Percentiles rank a stretch among this genome's conserved stretches.
phyloP scores from a whole-genome alignment of 2,113 vertebrate species.

The Chunga burmeisteri region DNA sequence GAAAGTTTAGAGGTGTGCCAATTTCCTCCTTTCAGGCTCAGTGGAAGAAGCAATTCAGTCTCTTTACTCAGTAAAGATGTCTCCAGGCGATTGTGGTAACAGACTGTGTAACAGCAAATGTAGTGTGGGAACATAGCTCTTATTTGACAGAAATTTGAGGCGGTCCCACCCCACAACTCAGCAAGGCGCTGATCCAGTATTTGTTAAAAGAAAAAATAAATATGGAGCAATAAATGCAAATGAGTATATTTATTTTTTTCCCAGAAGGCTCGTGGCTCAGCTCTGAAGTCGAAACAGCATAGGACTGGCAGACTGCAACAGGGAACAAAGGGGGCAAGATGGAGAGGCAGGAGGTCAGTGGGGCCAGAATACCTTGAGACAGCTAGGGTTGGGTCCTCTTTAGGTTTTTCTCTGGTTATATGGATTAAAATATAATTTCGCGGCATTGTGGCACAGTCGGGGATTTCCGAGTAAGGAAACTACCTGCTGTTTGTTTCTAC shows the following conservation, averaged over 20 bases:
- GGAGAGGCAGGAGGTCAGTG: neutral
- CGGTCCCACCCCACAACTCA: neutral
- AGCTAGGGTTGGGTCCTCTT: neutral
- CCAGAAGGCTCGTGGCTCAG: neutral
- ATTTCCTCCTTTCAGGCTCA: neutral
- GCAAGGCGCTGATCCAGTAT: neutral
- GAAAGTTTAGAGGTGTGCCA: neutral
- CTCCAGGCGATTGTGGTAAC: neutral
- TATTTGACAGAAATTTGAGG: neutral
- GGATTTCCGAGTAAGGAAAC: neutral
- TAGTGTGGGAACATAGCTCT: neutral
- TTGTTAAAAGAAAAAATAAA: neutral
- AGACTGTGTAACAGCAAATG: neutral
- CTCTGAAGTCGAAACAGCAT: neutral
- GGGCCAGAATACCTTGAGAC: neutral
- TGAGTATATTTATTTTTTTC: neutral
- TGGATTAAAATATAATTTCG: neutral
- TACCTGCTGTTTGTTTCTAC: slow-evolving; percentile 38
- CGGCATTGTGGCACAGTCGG: neutral
- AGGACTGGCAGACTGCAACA: neutral
- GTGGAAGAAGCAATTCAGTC: neutral
- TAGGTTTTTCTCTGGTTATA: neutral
- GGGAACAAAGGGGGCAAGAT: neutral
- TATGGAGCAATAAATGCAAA: neutral
- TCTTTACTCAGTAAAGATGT: neutral